Evolutionary conservation across 2,797 vertebrate genomes (phyloP).

Genomic region (Onychomys torridus): DNA sequence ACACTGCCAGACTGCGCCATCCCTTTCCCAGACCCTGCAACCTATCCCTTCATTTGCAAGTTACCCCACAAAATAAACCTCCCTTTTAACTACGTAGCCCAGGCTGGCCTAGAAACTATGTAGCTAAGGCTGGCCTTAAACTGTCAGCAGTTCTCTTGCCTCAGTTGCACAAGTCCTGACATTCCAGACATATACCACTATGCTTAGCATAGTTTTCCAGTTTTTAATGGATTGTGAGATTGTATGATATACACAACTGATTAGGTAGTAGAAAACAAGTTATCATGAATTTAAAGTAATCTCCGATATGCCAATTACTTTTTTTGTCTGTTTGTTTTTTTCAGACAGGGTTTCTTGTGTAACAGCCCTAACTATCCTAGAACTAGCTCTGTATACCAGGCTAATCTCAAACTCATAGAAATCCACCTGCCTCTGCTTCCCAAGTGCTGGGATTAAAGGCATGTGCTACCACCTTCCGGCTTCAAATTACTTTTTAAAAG

Average conservation of each 20-base stretch:
- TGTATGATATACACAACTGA: background rate
- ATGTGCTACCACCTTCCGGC: background rate
- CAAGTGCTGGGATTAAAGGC: background rate
- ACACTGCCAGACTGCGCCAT: too few relatives aligned
- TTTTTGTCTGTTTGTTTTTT: background rate
- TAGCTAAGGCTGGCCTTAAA: too few relatives aligned
- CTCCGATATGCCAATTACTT: background rate
- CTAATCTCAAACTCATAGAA: background rate
- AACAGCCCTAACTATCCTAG: background rate
- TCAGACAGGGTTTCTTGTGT: too few relatives aligned
- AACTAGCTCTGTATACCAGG: background rate
- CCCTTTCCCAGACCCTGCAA: too few relatives aligned
- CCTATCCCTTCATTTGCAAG: too few relatives aligned
- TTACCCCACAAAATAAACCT: too few relatives aligned
- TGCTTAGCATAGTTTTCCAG: background rate
- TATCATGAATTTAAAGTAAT: background rate
- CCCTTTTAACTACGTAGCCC: too few relatives aligned
- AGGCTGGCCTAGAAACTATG: too few relatives aligned
- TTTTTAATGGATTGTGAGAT: background rate
- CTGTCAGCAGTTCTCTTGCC: background rate
- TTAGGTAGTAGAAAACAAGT: background rate
- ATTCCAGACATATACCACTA: background rate
- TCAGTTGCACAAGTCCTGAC: background rate
- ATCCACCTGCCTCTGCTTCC: background rate
- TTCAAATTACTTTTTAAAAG: constrained; percentile 22